These are phyloP conservation scores for Nasonia vitripennis DNA, from an alignment of 1,140 invertebrate genomes.

Conservation along the genomic window DNA sequence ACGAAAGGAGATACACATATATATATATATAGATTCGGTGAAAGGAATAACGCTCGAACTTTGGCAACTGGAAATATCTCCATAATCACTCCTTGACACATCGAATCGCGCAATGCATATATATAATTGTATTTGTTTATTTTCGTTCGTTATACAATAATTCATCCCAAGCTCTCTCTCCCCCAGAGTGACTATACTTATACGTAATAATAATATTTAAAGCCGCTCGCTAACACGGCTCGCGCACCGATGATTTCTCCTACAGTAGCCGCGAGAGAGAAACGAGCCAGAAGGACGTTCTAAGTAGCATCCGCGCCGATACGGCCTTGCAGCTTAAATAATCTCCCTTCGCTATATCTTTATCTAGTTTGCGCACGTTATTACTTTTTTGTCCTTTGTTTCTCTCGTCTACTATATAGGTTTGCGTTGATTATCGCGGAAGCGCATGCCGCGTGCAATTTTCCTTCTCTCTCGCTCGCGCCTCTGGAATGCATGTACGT, in stretches of 20 bases:
- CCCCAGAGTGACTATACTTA: not conserved
- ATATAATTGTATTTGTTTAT: conserved; percentile 15
- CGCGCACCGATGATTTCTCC: not conserved
- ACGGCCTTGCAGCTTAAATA: conserved; percentile 24
- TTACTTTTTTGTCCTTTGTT: not conserved
- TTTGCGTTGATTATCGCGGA: too few species aligned
- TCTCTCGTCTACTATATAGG: not conserved
- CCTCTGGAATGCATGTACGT: not conserved
- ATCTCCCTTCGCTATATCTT: conserved; percentile 6
- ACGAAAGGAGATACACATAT: not conserved
- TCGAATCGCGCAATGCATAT: not conserved
- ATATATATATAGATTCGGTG: too few species aligned
- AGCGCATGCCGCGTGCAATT: too few species aligned
- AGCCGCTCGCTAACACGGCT: not conserved
- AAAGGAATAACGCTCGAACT: not conserved
- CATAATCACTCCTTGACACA: not conserved
- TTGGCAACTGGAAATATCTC: conserved; percentile 6
- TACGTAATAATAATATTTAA: conserved; percentile 8
- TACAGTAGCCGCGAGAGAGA: not conserved
- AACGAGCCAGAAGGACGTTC: conserved; percentile 20
- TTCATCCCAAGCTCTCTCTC: conserved; percentile 9
- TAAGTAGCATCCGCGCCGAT: not conserved
- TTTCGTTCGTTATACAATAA: conserved; percentile 8
- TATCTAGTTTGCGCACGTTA: not conserved
- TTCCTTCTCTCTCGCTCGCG: not conserved